Evolutionary conservation across 2,888 invertebrate genomes (phyloP), one percentile per base, ranked within the genome.

Genomic region (Xestia rhomboidea): DNA sequence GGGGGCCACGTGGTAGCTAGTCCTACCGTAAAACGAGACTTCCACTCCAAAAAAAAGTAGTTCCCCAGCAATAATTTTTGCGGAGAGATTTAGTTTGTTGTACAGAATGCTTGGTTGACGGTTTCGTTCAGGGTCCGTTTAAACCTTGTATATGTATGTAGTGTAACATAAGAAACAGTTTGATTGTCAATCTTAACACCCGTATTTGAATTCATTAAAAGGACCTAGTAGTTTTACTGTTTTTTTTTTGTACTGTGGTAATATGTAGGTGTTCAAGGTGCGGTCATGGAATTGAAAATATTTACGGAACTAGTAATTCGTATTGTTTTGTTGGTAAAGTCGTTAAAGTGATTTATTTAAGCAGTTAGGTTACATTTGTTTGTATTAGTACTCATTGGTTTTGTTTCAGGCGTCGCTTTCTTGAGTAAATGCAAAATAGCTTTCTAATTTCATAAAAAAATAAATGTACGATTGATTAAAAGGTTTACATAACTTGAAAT

Each of bases 281-380:
- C 6, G 51, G n/a, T 70, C 62, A 62, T 49, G 46, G 21, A 46
- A 75, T 69, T 76, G 21, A n/a, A 64, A 54, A 54, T 6, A 0
- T 7, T 5, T 27, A 46, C 21, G 27, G 24, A 71, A 70, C 8
- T 24, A 46, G 38, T 68, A 2, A 80, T 76, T 80, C 60, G 7
- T 79, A 27, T 70, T 62, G 60, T 76, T 68, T 79, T 67, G 15
- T 44, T 41, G 4, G 51, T 51, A 30, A 60, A 51, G 24, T 27
- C 7, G 15, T 60, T 13, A 49, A 66, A 30, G 60, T 60, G 44
- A 76, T 76, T 76, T 70, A 51, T 75, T 74, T 60, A 30, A 49
- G 3, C 6, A 21, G 24, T 34, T 51, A 66, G 24, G 34, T 30
- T 60, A 27, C 11, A 24, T 41, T 51, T 46, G 1, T n/a, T 21